phyloP scores from a whole-genome alignment of 2,113 vertebrate species.

The Synchiropus splendidus region DNA sequence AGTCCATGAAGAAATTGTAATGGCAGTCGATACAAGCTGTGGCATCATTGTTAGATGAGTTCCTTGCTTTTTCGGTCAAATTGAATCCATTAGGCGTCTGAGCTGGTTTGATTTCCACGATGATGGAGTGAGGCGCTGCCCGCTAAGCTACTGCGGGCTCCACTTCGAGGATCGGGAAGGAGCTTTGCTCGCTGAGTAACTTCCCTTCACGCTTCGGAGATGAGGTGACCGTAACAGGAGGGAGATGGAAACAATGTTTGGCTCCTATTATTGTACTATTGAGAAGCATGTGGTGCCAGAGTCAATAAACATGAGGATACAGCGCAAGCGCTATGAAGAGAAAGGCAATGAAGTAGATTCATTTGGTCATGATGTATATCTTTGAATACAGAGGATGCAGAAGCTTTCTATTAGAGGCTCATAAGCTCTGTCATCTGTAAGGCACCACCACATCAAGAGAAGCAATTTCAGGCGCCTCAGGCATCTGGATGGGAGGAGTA shows the following conservation, averaged over 20 bases:
- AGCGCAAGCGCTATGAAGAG: neutral
- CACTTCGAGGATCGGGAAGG: conserved; percentile 3
- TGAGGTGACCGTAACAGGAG: conserved; percentile 5
- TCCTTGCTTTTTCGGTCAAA: conserved; percentile 38
- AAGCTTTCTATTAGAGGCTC: no score
- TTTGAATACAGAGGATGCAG: no score
- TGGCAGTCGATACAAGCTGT: conserved; percentile 43
- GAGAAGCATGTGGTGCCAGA: conserved; percentile 3
- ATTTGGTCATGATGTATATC: no score
- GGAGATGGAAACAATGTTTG: neutral
- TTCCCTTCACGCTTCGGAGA: conserved; percentile 9
- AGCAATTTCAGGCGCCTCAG: no score
- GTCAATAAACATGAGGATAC: conserved; percentile 10
- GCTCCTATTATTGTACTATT: neutral
- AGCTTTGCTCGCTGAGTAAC: conserved; percentile 6
- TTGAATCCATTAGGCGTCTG: conserved; percentile 36
- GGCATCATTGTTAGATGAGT: conserved; percentile 44
- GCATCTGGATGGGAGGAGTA: no score
- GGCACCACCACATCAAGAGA: no score
- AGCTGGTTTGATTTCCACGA: conserved; percentile 24
- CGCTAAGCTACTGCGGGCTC: conserved; percentile 7
- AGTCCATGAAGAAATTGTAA: conserved; percentile 44
- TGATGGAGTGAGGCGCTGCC: conserved; percentile 26
- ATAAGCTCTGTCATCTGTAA: no score
- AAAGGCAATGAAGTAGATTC: no score